Conservation (phyloP, 1,140 invertebrate species). For the Teleopsis dalmanni region DNA sequence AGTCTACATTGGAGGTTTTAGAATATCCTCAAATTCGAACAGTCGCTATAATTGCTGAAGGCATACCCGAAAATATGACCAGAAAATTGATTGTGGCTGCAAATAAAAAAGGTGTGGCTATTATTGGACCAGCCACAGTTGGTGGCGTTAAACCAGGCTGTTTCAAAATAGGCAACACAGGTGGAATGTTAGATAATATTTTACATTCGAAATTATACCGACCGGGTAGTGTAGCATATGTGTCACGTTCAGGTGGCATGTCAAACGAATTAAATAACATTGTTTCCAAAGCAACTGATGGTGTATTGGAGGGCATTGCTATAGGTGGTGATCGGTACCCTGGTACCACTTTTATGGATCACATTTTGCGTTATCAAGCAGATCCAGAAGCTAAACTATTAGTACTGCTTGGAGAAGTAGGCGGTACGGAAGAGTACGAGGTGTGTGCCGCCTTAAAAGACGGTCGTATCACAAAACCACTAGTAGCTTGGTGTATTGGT, state of each 20-base stretch:
- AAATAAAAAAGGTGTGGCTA: conserved; percentile 67
- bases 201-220: conserved; percentile 94
- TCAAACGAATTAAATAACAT: conserved; percentile 99
- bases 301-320: conserved; percentile 95
- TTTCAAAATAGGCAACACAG: conserved; percentile 99
- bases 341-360: conserved; percentile 97
- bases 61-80: conserved; percentile 97
- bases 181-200: conserved; percentile 99
- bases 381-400: conserved; percentile 86
- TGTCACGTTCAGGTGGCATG: conserved; percentile 98
- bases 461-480: conserved; percentile 81
- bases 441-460: conserved; percentile 83
- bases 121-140: conserved; percentile 96
- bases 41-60: conserved; percentile 98
- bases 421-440: conserved; percentile 98
- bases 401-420: conserved; percentile 93
- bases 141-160: conserved; percentile 97
- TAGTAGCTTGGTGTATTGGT: conserved; percentile 98
- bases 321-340: conserved; percentile 99
- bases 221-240: conserved; percentile 95
- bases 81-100: conserved; percentile 87
- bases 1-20: conserved; percentile 86
- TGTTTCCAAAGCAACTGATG: conserved; percentile 92
- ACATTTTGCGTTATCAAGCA: conserved; percentile 77
- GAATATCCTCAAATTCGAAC: conserved; percentile 89